Evolutionary conservation across 2,113 vertebrate species (phyloP), one percentile per base, ranked within the genome.

Genomic region (Rhea americana): DNA sequence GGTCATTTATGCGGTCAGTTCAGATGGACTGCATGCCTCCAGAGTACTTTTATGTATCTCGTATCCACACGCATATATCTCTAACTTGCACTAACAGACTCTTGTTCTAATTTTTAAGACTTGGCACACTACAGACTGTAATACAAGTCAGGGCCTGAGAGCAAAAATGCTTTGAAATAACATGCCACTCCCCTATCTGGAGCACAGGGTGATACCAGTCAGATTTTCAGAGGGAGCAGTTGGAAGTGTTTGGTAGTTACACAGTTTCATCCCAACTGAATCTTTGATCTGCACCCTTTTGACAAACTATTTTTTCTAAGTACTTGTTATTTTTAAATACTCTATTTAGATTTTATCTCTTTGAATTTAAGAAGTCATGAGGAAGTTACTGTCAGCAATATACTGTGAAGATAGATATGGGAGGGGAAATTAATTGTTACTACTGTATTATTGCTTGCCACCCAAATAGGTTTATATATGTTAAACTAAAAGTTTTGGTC

Each of bases 41-140:
- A 30, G 41, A 55, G 4, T 28, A 5, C 14, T 41, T 48, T 65
- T 73, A 5, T 3, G 0, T 78, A 7, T 66, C 87, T 88, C 11
- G 2, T 30, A 20, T 48, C 20, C 5, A 7, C 86, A 59, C 1
- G 1, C 50, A 11, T 39, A 28, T 58, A 50, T 0, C 1, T 78
- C 50, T 86, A 39, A 56, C 4, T 28, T 56, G 55, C 28, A 16
- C 43, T 74, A 32, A 59, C 92, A 53, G 8, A 66, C 55, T 47
- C 13, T 28, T 81, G 11, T 78, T 62, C 7, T 48, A 10, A 4
- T 63, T 22, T 28, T 59, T 76, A 39, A 39, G 21, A 65, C 75
- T 75, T 76, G 32, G 2, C 43, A 37, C 4, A 11, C 15, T 77
- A 5, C 10, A 45, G n/a, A n/a, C 26, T 74, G 13, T 43, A 41